These are phyloP conservation scores for Zaprionus capensis DNA, from an alignment of 1,140 invertebrate genomes.

Conservation along the genomic window DNA sequence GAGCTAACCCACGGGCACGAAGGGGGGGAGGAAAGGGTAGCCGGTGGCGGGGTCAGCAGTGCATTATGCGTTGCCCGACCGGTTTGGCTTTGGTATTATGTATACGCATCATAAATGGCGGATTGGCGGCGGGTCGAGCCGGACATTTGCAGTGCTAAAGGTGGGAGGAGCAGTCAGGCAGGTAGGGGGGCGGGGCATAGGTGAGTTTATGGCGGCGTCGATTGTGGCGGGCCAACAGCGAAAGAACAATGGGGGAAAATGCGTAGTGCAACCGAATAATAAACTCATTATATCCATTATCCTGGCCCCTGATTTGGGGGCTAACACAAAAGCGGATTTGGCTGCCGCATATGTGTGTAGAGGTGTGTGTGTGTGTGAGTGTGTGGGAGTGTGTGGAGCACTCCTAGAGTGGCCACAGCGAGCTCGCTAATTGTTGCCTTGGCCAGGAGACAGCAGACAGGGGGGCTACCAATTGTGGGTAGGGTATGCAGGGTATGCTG, in stretches of 20 bases:
- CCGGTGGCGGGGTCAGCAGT: neutral
- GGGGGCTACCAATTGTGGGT: neutral
- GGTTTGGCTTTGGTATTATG: conserved; percentile 47
- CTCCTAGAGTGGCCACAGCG: conserved; percentile 17
- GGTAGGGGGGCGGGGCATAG: conserved; percentile 7
- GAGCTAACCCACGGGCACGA: neutral
- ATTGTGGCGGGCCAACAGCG: neutral
- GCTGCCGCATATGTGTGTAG: conserved; percentile 12
- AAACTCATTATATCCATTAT: conserved; percentile 83
- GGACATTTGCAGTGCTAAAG: neutral
- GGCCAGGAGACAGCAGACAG: conserved; percentile 3
- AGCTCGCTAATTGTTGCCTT: conserved; percentile 72
- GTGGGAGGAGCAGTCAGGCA: neutral
- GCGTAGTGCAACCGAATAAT: conserved; percentile 64
- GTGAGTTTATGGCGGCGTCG: conserved; percentile 15
- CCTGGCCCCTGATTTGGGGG: conserved; percentile 70
- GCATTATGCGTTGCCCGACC: conserved; percentile 25
- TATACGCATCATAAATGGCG: conserved; percentile 31
- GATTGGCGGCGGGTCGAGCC: neutral
- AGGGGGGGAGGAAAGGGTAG: neutral
- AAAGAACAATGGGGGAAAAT: conserved; percentile 39
- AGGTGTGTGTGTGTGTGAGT: conserved; percentile 19
- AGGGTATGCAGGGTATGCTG: neutral
- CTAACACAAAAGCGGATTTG: conserved; percentile 75
- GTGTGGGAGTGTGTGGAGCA: conserved; percentile 22